Base-by-base conservation (phyloP, 2,888 invertebrate genomes). In the Thysanoteuthis rhombus region DNA sequence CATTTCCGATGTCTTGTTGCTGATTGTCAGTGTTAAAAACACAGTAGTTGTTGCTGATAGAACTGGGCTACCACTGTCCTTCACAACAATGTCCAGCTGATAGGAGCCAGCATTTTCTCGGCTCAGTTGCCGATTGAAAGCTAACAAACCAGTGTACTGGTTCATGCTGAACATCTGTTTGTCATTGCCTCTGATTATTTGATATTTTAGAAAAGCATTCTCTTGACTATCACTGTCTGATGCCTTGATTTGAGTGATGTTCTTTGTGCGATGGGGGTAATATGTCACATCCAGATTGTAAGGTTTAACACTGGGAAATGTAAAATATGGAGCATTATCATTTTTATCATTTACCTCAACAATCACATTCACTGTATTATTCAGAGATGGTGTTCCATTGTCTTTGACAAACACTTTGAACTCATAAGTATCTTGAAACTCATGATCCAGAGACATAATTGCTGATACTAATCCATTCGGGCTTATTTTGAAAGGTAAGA, bases 71-170 rank as follows among this genome's bases (percentile, higher is more conserved):
- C 75, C 75, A 75, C 75, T 75, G 36, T 75, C 75, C 75, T 75
- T 75, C n/a, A 75, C 75, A 3, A 75, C n/a, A 75, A 75, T 75
- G n/a, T 75, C 75, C 12, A 75, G 75, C 75, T 75, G 75, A n/a
- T 75, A 75, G 75, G 75, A 75, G 36, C 75, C 75, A 75, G 75
- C 75, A 75, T 75, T 75, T 75, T 75, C n/a, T 75, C 12, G 75
- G 2, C 75, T 75, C n/a, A 75, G 75, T 75, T 75, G 75, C 12
- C 75, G n/a, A 75, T 75, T 75, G 75, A 75, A 75, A 75, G n/a
- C 75, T n/a, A 75, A 75, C n/a, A 75, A 75, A n/a, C 75, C 75
- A 75, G 75, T 75, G 75, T 75, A 75, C 75, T 75, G 75, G 75
- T 75, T 75, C n/a, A 75, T 75, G 36, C 16, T 75, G 36, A 75